phyloP scores from a whole-genome alignment of 2,888 invertebrate species.

The Geotrupes spiniger region DNA sequence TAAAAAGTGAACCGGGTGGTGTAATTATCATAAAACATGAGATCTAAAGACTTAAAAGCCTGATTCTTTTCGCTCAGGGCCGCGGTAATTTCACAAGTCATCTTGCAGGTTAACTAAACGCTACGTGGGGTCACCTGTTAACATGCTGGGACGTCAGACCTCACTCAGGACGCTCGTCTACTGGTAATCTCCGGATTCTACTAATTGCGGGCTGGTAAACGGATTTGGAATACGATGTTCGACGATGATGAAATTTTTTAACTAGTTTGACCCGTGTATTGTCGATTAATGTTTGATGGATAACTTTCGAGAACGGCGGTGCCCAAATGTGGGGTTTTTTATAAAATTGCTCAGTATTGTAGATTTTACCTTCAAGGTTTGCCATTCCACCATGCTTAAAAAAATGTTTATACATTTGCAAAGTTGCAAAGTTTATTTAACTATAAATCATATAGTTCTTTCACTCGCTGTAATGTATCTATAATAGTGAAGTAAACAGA shows the following conservation, averaged over 20 bases:
- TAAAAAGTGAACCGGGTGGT: not conserved
- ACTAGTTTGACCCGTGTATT: not conserved
- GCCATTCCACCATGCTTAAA: too few relatives aligned
- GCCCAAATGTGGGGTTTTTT: too few relatives aligned
- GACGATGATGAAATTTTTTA: not conserved
- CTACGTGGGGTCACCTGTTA: constrained; percentile 25
- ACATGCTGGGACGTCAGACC: constrained; percentile 25
- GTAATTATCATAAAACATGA: not conserved
- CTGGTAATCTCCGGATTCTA: constrained; percentile 13
- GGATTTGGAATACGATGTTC: not conserved
- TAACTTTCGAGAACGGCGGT: too few relatives aligned
- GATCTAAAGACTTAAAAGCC: not conserved
- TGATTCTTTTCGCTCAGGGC: too few relatives aligned
- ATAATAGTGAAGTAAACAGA: too few relatives aligned
- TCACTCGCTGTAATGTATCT: too few relatives aligned
- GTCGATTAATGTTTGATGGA: constrained; percentile 1
- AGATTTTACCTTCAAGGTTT: too few relatives aligned
- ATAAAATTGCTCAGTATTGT: too few relatives aligned
- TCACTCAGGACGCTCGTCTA: constrained; percentile 19
- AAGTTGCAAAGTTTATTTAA: too few relatives aligned
- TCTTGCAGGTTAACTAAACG: constrained; percentile 17
- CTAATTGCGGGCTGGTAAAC: constrained; percentile 7
- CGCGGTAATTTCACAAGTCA: constrained; percentile 11
- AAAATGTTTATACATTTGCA: too few relatives aligned
- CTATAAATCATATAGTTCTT: too few relatives aligned